phyloP scores from a whole-genome alignment of 64 coral and sea anemone species.

The Catalaphyllia jardinei region DNA sequence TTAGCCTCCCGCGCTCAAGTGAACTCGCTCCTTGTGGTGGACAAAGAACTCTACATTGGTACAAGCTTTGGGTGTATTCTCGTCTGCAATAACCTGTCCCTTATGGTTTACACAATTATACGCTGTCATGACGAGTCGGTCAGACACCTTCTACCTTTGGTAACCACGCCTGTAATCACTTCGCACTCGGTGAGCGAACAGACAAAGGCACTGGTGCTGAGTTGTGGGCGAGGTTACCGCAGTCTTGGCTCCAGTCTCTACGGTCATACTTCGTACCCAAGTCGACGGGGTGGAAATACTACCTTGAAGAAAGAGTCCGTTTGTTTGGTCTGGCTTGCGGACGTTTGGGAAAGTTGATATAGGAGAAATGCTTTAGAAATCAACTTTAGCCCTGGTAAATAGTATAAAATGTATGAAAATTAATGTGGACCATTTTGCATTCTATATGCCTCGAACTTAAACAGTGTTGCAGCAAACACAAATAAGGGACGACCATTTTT shows the following conservation, averaged over 20 bases:
- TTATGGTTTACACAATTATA: conserved; percentile 90
- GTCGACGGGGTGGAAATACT: conserved; percentile 80
- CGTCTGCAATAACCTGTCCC: conserved; percentile 87
- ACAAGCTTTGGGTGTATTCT: conserved; percentile 95
- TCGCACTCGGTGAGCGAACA: conserved; percentile 42
- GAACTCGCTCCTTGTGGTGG: conserved; percentile 86
- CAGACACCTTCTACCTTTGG: conserved; percentile 82
- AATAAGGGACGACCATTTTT: no score
- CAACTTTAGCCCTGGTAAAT: background rate
- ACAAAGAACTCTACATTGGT: conserved; percentile 88
- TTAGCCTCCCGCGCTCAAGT: conserved; percentile 88
- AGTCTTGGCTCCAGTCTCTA: conserved; percentile 77
- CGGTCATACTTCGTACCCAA: conserved; percentile 80
- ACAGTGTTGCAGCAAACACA: no score
- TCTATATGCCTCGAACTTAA: background rate
- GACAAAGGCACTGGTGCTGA: conserved; percentile 71
- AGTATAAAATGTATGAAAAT: background rate
- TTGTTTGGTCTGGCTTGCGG: conserved; percentile 80
- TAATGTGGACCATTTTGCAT: background rate
- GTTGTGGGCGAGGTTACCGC: conserved; percentile 90
- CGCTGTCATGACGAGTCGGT: conserved; percentile 87
- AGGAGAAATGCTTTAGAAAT: background rate
- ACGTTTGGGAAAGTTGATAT: conserved; percentile 70
- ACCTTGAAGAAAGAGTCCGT: conserved; percentile 72
- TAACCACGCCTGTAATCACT: conserved; percentile 73